A percentile compares a stretch with the other conserved stretches of the same genome.
Evolutionary conservation across 2,888 invertebrate species (phyloP).

Genomic region (Fragum fragum): DNA sequence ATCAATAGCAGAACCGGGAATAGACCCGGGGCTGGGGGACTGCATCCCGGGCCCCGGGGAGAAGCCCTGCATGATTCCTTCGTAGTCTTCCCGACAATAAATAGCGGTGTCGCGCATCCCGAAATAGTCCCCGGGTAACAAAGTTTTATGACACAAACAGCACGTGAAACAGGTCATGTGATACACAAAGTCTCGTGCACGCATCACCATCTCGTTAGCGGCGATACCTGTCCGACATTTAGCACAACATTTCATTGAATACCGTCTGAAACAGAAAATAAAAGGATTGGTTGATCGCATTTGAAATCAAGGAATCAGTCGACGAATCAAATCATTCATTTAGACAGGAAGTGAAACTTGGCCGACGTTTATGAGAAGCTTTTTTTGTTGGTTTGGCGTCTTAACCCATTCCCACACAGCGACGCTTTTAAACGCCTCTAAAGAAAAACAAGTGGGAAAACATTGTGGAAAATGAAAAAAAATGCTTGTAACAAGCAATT

Average conservation of each 20-base stretch:
- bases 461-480: no score
- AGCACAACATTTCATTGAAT: constrained; percentile 94
- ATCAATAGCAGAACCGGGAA: constrained; percentile 55
- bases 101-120: constrained; percentile 94
- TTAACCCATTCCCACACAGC: no score
- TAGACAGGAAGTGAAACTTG: no score
- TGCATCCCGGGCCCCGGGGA: constrained; percentile 42
- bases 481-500: no score
- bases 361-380: no score
- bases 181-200: constrained; percentile 94
- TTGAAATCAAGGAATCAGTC: no score
- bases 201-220: constrained; percentile 96
- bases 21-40: constrained; percentile 55
- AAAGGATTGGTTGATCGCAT: no score
- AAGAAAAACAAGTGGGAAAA: no score
- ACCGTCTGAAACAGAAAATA: constrained; percentile 90
- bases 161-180: constrained; percentile 97
- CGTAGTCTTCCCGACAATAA: constrained; percentile 94
- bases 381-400: no score
- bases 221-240: constrained; percentile 95
- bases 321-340: no score
- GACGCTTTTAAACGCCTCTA: no score
- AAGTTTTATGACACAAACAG: constrained; percentile 92
- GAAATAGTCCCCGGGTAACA: constrained; percentile 96
- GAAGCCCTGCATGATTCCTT: constrained; percentile 88